Evolutionary conservation across 2,113 vertebrate genomes (phyloP).

Genomic region (Thryonomys swinderianus): DNA sequence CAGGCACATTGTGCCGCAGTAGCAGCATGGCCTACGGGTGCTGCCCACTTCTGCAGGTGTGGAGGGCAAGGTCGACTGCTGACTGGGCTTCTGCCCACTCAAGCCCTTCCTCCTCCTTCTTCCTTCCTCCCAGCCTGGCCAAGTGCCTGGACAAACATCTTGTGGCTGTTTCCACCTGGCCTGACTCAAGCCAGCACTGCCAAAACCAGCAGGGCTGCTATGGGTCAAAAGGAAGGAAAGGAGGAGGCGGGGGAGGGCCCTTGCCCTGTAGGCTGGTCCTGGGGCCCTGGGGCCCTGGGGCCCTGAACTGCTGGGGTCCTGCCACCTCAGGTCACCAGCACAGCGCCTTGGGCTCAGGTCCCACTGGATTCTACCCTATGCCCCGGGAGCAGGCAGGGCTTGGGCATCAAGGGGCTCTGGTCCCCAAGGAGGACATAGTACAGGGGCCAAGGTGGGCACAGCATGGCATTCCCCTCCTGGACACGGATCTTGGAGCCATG

Average conservation of each 20-base stretch:
- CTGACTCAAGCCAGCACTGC: slow-evolving; percentile 59
- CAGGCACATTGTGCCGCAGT: background rate
- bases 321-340: too few species aligned
- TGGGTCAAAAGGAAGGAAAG: background rate
- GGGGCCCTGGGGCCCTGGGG: background rate
- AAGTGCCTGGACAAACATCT: slow-evolving; percentile 74
- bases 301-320: too few species aligned
- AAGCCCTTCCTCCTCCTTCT: background rate
- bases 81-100: background rate
- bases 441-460: background rate
- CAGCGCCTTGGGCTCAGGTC: background rate
- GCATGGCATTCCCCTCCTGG: background rate
- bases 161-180: slow-evolving; percentile 69
- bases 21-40: background rate
- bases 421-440: background rate
- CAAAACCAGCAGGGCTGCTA: background rate
- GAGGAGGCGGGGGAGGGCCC: background rate
- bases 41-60: background rate
- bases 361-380: background rate
- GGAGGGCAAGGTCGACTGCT: background rate
- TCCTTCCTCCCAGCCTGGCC: background rate
- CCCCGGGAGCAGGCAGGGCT: background rate
- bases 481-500: background rate
- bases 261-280: too few species aligned
- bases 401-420: background rate